Conservation (phyloP, 1,140 invertebrate species). For the Forficula auricularia region DNA sequence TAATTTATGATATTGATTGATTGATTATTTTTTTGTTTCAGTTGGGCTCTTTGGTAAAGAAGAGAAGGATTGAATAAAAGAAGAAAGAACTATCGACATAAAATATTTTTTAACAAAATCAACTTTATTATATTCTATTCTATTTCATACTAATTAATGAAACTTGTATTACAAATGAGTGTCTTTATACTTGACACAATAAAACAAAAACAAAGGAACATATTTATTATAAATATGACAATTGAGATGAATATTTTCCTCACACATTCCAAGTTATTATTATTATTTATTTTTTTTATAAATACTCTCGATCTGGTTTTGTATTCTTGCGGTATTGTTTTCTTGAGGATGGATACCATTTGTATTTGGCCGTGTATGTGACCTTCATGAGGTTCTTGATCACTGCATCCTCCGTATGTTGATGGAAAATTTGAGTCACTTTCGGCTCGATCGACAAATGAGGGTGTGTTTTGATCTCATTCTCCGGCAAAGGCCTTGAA, state of each 20-base stretch:
- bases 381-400: constrained; percentile 50
- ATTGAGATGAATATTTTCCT: too few relatives aligned
- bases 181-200: too few relatives aligned
- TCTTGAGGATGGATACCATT: constrained; percentile 54
- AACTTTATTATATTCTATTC: too few relatives aligned
- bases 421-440: constrained; percentile 42
- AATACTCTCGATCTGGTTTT: constrained; percentile 48
- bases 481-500: constrained; percentile 49
- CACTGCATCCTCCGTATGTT: constrained; percentile 37
- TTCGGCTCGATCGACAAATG: constrained; percentile 41
- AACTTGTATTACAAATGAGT: too few relatives aligned
- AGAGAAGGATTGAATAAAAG: constrained; percentile 35
- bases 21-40: constrained; percentile 21
- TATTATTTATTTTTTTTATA: too few relatives aligned
- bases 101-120: too few relatives aligned
- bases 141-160: too few relatives aligned
- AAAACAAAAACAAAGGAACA: too few relatives aligned
- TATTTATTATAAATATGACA: too few relatives aligned
- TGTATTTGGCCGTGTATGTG: constrained; percentile 61
- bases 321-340: constrained; percentile 38
- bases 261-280: too few relatives aligned
- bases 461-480: constrained; percentile 32
- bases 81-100: background rate
- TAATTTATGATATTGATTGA: constrained; percentile 9
- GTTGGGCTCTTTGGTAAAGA: constrained; percentile 52